phyloP scores from a whole-genome alignment of 2,797 vertebrate genomes.

The Danio kyathit region DNA sequence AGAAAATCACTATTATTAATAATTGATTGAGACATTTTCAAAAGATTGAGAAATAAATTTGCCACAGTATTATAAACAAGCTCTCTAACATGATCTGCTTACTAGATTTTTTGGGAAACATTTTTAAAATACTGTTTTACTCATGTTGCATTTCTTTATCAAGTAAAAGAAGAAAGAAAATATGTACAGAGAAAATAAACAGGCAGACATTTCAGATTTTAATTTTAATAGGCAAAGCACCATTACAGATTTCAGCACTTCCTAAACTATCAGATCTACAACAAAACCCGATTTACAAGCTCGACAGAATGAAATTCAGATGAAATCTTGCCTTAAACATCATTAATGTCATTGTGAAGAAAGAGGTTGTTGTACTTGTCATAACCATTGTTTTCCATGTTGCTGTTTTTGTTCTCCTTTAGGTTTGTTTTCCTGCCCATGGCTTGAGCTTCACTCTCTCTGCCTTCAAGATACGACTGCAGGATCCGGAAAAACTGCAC shows the following conservation, averaged over 20 bases:
- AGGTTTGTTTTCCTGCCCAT: constrained; percentile 53
- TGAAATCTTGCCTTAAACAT: constrained; percentile 28
- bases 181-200: not conserved
- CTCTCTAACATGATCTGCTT: no score
- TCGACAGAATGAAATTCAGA: not conserved
- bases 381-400: constrained; percentile 44
- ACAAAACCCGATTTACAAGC: not conserved
- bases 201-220: not conserved
- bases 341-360: constrained; percentile 60
- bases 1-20: no score
- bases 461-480: constrained; percentile 54
- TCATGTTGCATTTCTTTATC: no score
- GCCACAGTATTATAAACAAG: no score
- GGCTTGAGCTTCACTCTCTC: constrained; percentile 52
- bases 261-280: not conserved
- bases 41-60: no score
- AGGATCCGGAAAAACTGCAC: constrained; percentile 63
- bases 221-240: not conserved
- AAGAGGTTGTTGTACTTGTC: constrained; percentile 58
- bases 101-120: no score
- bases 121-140: no score
- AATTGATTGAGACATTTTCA: no score
- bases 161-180: not conserved
- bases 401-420: constrained; percentile 45
- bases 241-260: not conserved